Evolutionary conservation across 2,113 vertebrate species (phyloP).

Genomic region (Arizona elegans): DNA sequence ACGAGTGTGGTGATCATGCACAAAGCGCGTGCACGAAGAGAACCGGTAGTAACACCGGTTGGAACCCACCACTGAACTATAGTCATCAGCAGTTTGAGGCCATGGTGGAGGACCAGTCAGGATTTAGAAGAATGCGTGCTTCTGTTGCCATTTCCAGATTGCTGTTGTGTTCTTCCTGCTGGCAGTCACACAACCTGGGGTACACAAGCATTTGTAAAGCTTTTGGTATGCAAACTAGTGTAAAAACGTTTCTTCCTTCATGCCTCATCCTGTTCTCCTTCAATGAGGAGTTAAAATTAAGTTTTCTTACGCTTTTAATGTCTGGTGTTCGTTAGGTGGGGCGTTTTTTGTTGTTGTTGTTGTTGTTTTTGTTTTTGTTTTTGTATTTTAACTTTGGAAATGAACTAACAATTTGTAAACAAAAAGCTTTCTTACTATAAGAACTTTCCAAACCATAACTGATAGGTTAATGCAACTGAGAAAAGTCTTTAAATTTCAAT

Average conservation of each 20-base stretch:
- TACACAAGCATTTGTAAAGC: background rate
- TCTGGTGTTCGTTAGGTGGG: background rate
- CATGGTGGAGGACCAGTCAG: background rate
- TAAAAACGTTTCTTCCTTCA: background rate
- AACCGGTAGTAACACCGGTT: too few relatives aligned
- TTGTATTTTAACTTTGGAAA: background rate
- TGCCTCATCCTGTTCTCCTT: background rate
- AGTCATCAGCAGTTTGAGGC: background rate
- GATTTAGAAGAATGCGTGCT: background rate
- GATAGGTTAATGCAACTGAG: background rate
- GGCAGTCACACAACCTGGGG: background rate
- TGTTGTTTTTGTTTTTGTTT: accelerated
- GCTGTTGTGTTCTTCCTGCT: background rate
- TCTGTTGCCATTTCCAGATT: background rate
- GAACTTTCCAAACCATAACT: background rate
- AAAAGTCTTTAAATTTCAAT: background rate
- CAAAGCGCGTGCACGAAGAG: too few relatives aligned
- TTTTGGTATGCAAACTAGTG: background rate
- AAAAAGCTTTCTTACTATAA: background rate
- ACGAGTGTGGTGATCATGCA: too few relatives aligned
- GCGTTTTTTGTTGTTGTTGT: too few relatives aligned
- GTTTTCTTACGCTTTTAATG: background rate
- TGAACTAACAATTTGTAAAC: background rate
- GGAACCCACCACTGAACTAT: too few relatives aligned
- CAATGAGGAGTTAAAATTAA: background rate